Conservation (phyloP, 2,113 vertebrate genomes). For the Poecilia latipinna region DNA sequence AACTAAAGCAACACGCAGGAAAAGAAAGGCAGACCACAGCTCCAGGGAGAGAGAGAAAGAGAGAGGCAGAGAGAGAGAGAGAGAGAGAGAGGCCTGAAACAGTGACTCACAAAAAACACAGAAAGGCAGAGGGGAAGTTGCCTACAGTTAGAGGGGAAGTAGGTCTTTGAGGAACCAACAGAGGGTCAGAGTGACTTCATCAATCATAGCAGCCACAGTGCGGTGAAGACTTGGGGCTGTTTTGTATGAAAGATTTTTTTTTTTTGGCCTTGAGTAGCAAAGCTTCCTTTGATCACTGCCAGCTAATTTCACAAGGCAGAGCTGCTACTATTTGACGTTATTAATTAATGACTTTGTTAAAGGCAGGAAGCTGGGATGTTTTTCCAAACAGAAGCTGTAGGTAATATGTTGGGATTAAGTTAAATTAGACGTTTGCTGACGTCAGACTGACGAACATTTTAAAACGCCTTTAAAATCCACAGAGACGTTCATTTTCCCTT, state of each 20-base stretch:
- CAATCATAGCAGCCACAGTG: slow-evolving; percentile 54
- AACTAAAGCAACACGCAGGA: slow-evolving; percentile 54
- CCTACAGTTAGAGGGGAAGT: slow-evolving; percentile 39
- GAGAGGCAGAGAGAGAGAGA: slow-evolving; percentile 27
- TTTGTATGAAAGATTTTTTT: slow-evolving; percentile 37
- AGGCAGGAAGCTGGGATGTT: background rate
- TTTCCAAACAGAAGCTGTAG: background rate
- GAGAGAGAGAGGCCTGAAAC: slow-evolving; percentile 28
- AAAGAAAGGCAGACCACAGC: slow-evolving; percentile 38
- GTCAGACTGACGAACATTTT: background rate
- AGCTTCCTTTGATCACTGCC: slow-evolving; percentile 3
- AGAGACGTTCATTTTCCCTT: no score
- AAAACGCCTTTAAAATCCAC: no score
- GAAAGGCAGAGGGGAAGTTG: slow-evolving; percentile 49
- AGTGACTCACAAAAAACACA: slow-evolving; percentile 25
- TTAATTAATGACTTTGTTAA: background rate
- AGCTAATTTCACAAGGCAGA: slow-evolving; percentile 23
- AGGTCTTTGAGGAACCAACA: slow-evolving; percentile 44
- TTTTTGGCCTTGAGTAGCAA: slow-evolving; percentile 25
- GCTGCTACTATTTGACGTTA: slow-evolving; percentile 6
- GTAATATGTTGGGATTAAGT: background rate
- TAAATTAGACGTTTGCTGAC: background rate
- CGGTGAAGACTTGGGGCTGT: slow-evolving; percentile 36
- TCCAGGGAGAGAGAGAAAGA: slow-evolving; percentile 27
- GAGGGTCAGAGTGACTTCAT: slow-evolving; percentile 69